Conservation (phyloP, 2,797 vertebrate genomes). For the Callimico goeldii region DNA sequence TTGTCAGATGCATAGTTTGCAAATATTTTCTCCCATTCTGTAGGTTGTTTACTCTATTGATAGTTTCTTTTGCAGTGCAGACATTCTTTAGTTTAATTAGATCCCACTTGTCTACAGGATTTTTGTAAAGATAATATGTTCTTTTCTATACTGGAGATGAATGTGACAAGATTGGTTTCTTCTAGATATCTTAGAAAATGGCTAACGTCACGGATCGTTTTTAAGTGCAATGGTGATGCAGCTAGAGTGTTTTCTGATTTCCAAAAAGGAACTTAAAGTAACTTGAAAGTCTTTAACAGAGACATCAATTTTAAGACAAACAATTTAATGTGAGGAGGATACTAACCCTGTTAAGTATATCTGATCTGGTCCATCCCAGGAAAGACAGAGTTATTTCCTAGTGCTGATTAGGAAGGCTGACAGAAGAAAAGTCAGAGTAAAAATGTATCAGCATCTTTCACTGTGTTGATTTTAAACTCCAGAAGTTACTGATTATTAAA, state of each 20-base stretch:
- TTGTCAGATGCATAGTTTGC: too few relatives aligned
- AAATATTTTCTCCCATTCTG: too few relatives aligned
- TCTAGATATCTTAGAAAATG: not conserved
- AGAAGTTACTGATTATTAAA: not conserved
- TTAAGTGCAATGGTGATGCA: not conserved
- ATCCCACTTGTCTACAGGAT: not conserved
- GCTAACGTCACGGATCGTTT: not conserved
- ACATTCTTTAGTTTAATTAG: too few relatives aligned
- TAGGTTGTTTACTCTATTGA: too few relatives aligned
- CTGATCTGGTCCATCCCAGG: not conserved
- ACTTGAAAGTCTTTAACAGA: not conserved
- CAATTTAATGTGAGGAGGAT: not conserved
- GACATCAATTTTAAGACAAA: not conserved
- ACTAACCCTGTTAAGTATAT: not conserved
- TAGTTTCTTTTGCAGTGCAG: too few relatives aligned
- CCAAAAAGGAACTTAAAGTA: not conserved
- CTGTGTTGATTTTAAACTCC: not conserved
- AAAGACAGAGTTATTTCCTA: not conserved
- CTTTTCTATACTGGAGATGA: not conserved
- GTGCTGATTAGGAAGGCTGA: not conserved
- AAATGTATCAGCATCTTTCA: not conserved
- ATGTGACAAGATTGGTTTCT: not conserved
- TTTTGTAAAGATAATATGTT: constrained; percentile 13
- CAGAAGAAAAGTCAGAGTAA: not conserved
- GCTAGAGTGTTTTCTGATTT: not conserved